These are phyloP conservation scores for Tretioscincus oriximinensis DNA, from an alignment of 2,113 vertebrate species.

Conservation along the genomic window DNA sequence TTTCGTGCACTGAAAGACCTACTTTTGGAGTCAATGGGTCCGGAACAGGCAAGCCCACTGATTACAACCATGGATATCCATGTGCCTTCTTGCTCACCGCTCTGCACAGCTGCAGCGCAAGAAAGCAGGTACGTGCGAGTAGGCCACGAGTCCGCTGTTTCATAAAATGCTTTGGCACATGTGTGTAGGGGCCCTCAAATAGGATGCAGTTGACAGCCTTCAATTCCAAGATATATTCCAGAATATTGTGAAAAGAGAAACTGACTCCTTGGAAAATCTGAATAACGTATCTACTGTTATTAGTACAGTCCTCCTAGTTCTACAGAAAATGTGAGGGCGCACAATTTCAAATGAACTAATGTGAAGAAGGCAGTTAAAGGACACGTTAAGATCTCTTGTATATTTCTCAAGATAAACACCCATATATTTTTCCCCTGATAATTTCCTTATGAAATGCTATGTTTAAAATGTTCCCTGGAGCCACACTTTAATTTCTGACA, in stretches of 20 bases:
- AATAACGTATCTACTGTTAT: background rate
- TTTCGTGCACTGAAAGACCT: background rate
- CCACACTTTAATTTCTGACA: conserved; percentile 1
- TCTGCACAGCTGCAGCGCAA: no score
- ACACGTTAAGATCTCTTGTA: background rate
- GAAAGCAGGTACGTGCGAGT: no score
- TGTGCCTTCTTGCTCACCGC: no score
- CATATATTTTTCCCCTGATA: background rate
- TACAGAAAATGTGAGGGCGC: background rate
- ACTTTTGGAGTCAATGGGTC: no score
- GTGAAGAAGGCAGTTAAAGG: background rate
- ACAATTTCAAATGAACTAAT: background rate
- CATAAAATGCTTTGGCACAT: no score
- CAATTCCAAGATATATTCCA: no score
- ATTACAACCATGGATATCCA: no score
- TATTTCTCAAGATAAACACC: background rate
- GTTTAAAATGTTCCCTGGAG: background rate
- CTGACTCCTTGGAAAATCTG: background rate
- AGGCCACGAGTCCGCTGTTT: no score
- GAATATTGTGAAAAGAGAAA: background rate
- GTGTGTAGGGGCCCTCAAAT: no score
- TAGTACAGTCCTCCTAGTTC: background rate
- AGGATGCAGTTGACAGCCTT: no score
- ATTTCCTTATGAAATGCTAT: background rate
- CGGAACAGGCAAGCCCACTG: no score